Percentiles rank a stretch among this genome's conserved stretches.
Evolutionary conservation across 2,888 invertebrate genomes (phyloP).

Genomic region (Caenorhabditis zanzibari): DNA sequence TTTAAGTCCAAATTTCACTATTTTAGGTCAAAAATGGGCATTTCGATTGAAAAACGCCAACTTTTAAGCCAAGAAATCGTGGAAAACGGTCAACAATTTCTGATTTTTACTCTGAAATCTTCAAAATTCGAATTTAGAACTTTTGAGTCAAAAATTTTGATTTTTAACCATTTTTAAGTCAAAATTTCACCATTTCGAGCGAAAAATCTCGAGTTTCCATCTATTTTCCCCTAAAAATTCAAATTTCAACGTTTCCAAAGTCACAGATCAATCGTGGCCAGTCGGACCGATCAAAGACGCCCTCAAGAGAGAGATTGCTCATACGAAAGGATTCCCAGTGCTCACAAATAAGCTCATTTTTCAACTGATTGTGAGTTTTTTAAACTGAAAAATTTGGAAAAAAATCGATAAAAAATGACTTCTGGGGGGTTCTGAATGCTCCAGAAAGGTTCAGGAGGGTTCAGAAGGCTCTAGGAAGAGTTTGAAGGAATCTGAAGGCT

Average conservation of each 20-base stretch:
- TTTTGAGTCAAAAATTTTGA: too few relatives aligned
- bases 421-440: neutral
- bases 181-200: too few relatives aligned
- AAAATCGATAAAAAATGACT: neutral
- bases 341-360: conserved; percentile 64
- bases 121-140: too few relatives aligned
- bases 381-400: neutral
- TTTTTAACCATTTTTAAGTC: too few relatives aligned
- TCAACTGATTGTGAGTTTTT: conserved; percentile 65
- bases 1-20: too few relatives aligned
- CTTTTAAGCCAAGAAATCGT: too few relatives aligned
- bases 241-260: neutral
- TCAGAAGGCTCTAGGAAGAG: neutral
- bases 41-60: too few relatives aligned
- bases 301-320: conserved; percentile 37
- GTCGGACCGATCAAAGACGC: neutral
- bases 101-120: too few relatives aligned
- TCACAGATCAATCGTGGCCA: conserved; percentile 46
- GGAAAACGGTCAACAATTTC: too few relatives aligned
- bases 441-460: too few relatives aligned
- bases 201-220: neutral
- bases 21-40: too few relatives aligned
- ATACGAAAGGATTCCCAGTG: conserved; percentile 1
- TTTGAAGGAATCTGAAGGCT: too few relatives aligned
- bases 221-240: neutral